Percentiles rank a stretch among this genome's conserved stretches.
phyloP scores from a whole-genome alignment of 1,140 invertebrate genomes.

The Mactra quadrangularis region DNA sequence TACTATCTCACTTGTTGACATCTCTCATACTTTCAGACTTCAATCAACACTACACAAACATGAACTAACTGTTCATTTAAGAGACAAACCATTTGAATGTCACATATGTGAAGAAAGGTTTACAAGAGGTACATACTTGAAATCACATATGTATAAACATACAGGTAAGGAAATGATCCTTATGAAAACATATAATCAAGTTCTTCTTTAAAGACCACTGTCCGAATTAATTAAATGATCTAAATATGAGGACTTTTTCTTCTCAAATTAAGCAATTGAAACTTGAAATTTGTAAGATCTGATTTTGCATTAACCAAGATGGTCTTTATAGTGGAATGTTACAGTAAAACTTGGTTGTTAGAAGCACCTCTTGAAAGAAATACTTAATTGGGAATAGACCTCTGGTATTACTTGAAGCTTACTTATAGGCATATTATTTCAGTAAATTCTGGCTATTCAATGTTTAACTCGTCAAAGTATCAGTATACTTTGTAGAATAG shows the following conservation, averaged over 20 bases:
- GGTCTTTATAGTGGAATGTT: background rate
- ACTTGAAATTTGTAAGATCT: no score
- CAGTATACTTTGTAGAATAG: no score
- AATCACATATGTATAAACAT: conserved; percentile 41
- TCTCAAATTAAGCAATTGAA: no score
- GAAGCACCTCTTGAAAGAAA: background rate
- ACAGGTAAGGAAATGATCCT: background rate
- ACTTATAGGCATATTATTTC: no score
- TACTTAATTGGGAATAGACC: background rate
- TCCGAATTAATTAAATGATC: background rate
- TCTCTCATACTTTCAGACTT: conserved; percentile 22
- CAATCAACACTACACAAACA: conserved; percentile 3
- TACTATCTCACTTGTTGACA: no score
- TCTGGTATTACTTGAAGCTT: no score
- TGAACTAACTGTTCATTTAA: background rate
- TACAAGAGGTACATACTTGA: conserved; percentile 13
- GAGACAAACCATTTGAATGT: background rate
- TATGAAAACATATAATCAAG: background rate
- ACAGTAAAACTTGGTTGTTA: background rate
- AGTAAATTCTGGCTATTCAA: no score
- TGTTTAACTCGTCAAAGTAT: no score
- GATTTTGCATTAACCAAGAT: no score
- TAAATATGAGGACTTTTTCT: background rate
- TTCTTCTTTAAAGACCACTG: background rate
- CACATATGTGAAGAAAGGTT: conserved; percentile 2